Evolutionary conservation across 2,888 invertebrate species (phyloP).

Genomic region (Elegia similella): DNA sequence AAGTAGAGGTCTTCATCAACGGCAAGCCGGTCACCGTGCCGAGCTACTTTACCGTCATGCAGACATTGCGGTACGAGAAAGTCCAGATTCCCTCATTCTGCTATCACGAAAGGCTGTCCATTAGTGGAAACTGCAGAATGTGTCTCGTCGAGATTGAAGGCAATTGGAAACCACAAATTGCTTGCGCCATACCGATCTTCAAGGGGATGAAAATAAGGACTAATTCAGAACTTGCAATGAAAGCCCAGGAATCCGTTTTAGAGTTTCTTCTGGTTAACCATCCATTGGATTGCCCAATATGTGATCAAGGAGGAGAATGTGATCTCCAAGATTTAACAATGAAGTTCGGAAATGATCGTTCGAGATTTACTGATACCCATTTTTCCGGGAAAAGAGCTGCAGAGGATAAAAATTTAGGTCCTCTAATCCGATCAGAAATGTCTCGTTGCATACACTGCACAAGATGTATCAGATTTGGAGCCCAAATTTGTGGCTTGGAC

Average conservation of each 20-base stretch:
- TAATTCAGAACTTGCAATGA: slow-evolving; percentile 90
- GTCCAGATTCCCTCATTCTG: slow-evolving; percentile 93
- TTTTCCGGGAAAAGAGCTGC: slow-evolving; percentile 96
- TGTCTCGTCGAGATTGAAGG: slow-evolving; percentile 99
- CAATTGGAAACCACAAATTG: slow-evolving; percentile 97
- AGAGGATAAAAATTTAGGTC: slow-evolving; percentile 98
- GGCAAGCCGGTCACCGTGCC: slow-evolving; percentile 94
- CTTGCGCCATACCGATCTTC: slow-evolving; percentile 98
- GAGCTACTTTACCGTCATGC: slow-evolving; percentile 96
- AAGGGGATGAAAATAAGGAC: slow-evolving; percentile 98
- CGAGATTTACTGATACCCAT: slow-evolving; percentile 94
- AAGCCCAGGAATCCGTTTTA: slow-evolving; percentile 91
- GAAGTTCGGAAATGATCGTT: slow-evolving; percentile 97
- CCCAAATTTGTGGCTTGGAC: slow-evolving; percentile 98
- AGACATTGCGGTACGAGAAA: slow-evolving; percentile 63
- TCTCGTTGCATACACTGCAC: slow-evolving; percentile 99
- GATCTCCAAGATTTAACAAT: slow-evolving; percentile 98
- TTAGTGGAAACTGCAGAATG: slow-evolving; percentile 99
- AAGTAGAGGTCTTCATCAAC: slow-evolving; percentile 93
- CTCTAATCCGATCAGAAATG: slow-evolving; percentile 98
- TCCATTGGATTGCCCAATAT: slow-evolving; percentile 99
- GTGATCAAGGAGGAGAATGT: slow-evolving; percentile 98
- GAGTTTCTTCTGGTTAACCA: slow-evolving; percentile 98
- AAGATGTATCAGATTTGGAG: slow-evolving; percentile 97
- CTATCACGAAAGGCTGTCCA: slow-evolving; percentile 97